A percentile compares a stretch with the other conserved stretches of the same genome.
phyloP scores from a whole-genome alignment of 2,113 vertebrate species.

The Marmota flaviventris region DNA sequence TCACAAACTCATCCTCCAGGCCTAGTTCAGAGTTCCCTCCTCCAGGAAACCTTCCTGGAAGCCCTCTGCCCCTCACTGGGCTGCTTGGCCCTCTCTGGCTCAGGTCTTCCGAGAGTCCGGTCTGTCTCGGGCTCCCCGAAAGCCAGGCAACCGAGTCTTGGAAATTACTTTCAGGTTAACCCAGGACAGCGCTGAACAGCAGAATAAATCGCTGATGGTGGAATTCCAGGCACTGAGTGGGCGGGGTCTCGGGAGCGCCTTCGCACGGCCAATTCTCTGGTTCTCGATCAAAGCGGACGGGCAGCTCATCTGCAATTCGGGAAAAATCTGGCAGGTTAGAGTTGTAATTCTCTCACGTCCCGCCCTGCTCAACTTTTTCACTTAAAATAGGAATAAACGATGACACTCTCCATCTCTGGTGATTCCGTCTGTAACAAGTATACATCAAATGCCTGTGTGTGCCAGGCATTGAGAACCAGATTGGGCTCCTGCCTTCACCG shows the following conservation, averaged over 20 bases:
- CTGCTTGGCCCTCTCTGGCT: not conserved
- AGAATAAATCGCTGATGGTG: not conserved
- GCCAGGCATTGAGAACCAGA: not conserved
- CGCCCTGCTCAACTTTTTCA: not conserved
- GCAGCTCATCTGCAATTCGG: not conserved
- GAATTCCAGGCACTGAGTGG: not conserved
- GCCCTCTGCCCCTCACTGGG: not conserved
- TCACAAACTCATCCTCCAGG: not conserved
- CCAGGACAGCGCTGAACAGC: not conserved
- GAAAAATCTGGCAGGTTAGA: not conserved
- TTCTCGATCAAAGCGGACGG: slow-evolving; percentile 54
- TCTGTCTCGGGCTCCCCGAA: not conserved
- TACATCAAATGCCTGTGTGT: not conserved
- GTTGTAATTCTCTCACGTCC: not conserved
- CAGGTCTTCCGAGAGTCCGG: not conserved
- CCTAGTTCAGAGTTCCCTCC: not conserved
- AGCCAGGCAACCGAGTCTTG: not conserved
- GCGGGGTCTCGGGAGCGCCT: not conserved
- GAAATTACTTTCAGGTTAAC: slow-evolving; percentile 39
- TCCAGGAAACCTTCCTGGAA: not conserved
- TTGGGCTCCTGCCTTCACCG: not conserved
- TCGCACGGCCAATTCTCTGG: slow-evolving; percentile 7
- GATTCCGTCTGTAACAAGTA: not conserved
- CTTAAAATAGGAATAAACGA: not conserved
- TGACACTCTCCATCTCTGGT: not conserved